Evolutionary conservation across 2,113 vertebrate genomes (phyloP).

Genomic region (Cyphomyrus plagiostoma): DNA sequence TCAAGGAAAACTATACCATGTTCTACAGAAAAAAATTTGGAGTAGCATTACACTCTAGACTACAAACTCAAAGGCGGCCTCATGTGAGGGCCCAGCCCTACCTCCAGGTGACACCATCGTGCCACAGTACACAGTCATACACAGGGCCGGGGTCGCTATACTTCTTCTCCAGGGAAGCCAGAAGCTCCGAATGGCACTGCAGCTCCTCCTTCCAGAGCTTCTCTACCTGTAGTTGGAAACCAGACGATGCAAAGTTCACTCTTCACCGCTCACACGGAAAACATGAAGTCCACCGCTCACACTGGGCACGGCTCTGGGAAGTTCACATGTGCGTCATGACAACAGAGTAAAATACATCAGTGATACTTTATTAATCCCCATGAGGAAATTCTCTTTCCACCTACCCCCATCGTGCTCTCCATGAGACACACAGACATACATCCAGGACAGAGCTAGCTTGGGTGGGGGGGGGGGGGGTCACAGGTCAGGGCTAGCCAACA

Average conservation of each 20-base stretch:
- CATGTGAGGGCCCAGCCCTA: conserved; percentile 35
- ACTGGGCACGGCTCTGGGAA: not conserved
- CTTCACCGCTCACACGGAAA: not conserved
- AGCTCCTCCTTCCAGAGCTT: conserved; percentile 91
- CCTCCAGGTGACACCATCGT: conserved; percentile 88
- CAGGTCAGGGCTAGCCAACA: not conserved
- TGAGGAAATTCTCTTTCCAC: not conserved
- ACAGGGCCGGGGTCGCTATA: conserved; percentile 94
- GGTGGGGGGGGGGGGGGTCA: not conserved
- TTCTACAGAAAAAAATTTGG: not conserved
- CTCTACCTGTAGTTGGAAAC: conserved; percentile 60
- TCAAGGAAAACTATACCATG: not conserved
- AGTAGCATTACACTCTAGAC: not conserved
- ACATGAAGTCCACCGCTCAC: not conserved
- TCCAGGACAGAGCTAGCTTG: not conserved
- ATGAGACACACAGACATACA: not conserved
- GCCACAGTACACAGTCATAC: conserved; percentile 91
- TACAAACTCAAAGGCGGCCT: not conserved
- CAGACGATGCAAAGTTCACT: not conserved
- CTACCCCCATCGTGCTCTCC: not conserved
- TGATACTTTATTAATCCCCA: not conserved
- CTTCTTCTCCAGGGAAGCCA: conserved; percentile 92
- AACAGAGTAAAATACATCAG: not conserved
- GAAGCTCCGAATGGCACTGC: conserved; percentile 82
- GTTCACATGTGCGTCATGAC: not conserved